A percentile compares a stretch with the other conserved stretches of the same genome.
phyloP scores from a whole-genome alignment of 2,797 vertebrate genomes.

The Sebastes alutus region DNA sequence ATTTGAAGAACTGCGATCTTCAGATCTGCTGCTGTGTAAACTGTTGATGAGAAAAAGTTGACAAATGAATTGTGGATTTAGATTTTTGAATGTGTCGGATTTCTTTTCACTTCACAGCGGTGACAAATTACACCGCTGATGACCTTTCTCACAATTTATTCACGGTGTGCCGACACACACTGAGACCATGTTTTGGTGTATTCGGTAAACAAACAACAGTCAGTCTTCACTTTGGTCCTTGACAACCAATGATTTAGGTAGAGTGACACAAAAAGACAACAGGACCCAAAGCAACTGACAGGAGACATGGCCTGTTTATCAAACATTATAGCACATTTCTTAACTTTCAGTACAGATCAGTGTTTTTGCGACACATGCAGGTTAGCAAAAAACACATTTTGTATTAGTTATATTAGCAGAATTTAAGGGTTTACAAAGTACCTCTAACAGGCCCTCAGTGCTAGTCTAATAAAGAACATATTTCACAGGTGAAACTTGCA shows the following conservation, averaged over 20 bases:
- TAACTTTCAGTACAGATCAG: neutral
- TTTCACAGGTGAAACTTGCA: neutral
- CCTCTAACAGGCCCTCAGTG: neutral
- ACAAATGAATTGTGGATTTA: neutral
- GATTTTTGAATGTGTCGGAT: neutral
- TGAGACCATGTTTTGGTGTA: neutral
- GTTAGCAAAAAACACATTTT: neutral
- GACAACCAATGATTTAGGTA: neutral
- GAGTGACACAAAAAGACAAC: neutral
- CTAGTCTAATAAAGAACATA: neutral
- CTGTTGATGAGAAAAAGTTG: slow-evolving; percentile 69
- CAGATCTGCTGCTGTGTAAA: slow-evolving; percentile 86
- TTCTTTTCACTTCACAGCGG: neutral
- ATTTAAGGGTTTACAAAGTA: neutral
- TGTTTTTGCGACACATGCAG: neutral
- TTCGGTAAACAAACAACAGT: neutral
- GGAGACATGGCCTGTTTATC: neutral
- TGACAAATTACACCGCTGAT: neutral
- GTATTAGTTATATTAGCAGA: neutral
- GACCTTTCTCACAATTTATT: neutral
- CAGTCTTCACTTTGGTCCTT: neutral
- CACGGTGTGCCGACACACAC: neutral
- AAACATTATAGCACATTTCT: neutral
- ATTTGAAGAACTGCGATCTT: slow-evolving; percentile 93
- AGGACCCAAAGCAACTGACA: neutral